Evolutionary conservation across 2,113 vertebrate genomes (phyloP), one percentile per base, ranked within the genome.

Genomic region (Thamnophis sirtalis): DNA sequence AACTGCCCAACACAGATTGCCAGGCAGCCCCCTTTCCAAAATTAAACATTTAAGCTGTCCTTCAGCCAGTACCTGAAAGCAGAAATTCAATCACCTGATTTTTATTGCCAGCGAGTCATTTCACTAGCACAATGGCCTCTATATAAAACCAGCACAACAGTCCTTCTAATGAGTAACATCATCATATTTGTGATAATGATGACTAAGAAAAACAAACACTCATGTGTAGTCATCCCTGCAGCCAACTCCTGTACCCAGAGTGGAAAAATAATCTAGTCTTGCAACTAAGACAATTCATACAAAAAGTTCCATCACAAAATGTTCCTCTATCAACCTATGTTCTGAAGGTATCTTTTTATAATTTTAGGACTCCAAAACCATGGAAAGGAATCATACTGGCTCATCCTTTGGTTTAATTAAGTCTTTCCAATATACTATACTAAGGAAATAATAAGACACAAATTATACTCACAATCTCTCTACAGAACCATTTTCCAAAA

Each of bases 71-170:
- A 89, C 54, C 87, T 60, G 54, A 89, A 86, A 86, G 73, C 80
- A 86, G 55, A 56, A 92, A 92, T 84, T 87, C 24, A 91, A 38
- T 53, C 91, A 91, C 86, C 91, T 48, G 88, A 92, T 84, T 92
- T 84, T 92, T 85, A 86, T 84, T 53, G 80, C 22, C 88, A 28
- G n/a, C 43, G 49, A 92, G 88, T 92, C 88, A 92, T 55, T 50
- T 89, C 58, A 54, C 68, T 89, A 89, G 68, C 87, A 89, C 85
- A 49, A n/a, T 28, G 49, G 73, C 60, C 80, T 73, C 33, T 88
- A 5, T 43, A 92, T 73, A 48, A 48, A 84, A 89, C 43, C 87
- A 92, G 54, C 49, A 91, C 48, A 38, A 26, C 56, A 22, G 49
- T 49, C 48, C 73, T 89, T 89, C 68, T 89, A 85, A 26, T 92